phyloP scores from a whole-genome alignment of 1,140 invertebrate genomes.

The Theocolax elegans region DNA sequence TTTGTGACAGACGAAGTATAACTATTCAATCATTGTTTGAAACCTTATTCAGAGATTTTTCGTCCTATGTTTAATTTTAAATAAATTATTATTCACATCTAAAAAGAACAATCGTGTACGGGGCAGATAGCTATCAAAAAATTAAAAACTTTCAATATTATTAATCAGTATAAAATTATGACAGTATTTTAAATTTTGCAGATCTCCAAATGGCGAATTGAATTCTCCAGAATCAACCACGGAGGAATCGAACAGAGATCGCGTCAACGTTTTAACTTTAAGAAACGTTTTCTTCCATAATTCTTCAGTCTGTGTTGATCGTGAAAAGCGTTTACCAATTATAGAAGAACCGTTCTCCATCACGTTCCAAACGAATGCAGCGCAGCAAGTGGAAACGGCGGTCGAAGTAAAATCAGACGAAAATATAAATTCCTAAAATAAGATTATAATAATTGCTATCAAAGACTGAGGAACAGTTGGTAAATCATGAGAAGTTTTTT shows the following conservation, averaged over 20 bases:
- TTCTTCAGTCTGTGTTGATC: constrained; percentile 50
- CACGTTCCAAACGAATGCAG: constrained; percentile 36
- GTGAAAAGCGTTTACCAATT: constrained; percentile 60
- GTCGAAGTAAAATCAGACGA: constrained; percentile 46
- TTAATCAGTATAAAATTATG: too few species aligned
- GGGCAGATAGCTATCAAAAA: too few species aligned
- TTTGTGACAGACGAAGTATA: too few species aligned
- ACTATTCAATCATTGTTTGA: too few species aligned
- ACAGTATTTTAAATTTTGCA: constrained; percentile 37
- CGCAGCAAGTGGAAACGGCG: constrained; percentile 42
- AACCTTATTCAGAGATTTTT: too few species aligned
- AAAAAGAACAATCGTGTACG: too few species aligned
- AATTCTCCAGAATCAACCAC: constrained; percentile 47
- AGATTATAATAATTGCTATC: constrained; percentile 19
- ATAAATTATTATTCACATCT: too few species aligned
- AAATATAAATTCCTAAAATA: constrained; percentile 47
- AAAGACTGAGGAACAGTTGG: constrained; percentile 34
- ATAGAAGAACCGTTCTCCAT: constrained; percentile 57
- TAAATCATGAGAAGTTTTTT: constrained; percentile 16
- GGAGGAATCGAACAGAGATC: constrained; percentile 52
- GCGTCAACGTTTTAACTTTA: constrained; percentile 56
- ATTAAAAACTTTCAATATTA: too few species aligned
- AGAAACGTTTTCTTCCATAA: constrained; percentile 62
- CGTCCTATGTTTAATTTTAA: too few species aligned
- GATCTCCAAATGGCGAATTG: constrained; percentile 50